These are phyloP conservation scores for Macquaria australasica DNA, from an alignment of 2,113 vertebrate genomes.

Conservation along the genomic window DNA sequence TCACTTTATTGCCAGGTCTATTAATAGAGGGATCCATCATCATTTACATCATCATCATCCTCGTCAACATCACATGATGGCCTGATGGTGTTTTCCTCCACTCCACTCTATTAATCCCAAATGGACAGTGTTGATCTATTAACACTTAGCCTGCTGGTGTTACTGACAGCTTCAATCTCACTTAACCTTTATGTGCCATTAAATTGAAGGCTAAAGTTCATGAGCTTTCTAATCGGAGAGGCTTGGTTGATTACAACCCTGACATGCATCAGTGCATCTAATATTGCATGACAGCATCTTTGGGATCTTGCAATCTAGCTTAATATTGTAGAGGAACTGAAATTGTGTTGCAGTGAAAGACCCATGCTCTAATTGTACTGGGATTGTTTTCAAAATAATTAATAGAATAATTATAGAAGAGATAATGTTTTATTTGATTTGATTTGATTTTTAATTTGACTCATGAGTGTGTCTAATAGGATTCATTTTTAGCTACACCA, in stretches of 20 bases:
- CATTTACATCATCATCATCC: slow-evolving; percentile 64
- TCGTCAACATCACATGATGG: slow-evolving; percentile 77
- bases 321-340: background rate
- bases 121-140: slow-evolving; percentile 27
- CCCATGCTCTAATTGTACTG: background rate
- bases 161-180: background rate
- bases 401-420: background rate
- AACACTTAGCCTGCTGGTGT: slow-evolving; percentile 2
- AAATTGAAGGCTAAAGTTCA: slow-evolving; percentile 38
- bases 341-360: background rate
- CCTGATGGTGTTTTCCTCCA: slow-evolving; percentile 60
- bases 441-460: background rate
- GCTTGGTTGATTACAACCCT: slow-evolving; percentile 21
- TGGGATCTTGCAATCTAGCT: background rate
- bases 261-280: background rate
- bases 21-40: slow-evolving; percentile 82
- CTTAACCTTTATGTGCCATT: background rate
- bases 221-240: slow-evolving; percentile 20
- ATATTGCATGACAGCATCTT: background rate
- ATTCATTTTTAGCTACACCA: slow-evolving; percentile 9
- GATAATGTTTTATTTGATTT: background rate
- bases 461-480: background rate
- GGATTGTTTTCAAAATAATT: background rate
- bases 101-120: slow-evolving; percentile 32
- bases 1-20: slow-evolving; percentile 69